Evolutionary conservation across 2,888 invertebrate species (phyloP).

Genomic region (Argyra leucocephala): DNA sequence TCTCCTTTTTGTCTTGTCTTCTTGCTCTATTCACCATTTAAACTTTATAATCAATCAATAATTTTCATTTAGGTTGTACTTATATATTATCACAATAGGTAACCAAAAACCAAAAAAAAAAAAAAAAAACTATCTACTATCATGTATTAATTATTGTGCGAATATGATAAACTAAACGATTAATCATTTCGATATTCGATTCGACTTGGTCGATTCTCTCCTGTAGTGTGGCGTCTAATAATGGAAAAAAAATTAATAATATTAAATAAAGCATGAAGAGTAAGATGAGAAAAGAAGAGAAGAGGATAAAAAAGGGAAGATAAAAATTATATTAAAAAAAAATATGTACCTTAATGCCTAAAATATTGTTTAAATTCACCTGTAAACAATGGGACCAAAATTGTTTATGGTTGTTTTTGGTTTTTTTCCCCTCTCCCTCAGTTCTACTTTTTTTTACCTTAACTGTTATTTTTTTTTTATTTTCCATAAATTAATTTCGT

Average conservation of each 20-base stretch:
- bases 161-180: conserved; percentile 3
- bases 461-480: background rate
- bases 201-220: too few species aligned
- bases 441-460: background rate
- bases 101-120: background rate
- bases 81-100: too few species aligned
- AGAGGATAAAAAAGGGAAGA: background rate
- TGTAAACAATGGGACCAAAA: background rate
- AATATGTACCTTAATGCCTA: too few species aligned
- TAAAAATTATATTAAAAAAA: too few species aligned
- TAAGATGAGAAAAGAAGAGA: too few species aligned
- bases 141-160: background rate
- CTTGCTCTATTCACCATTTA: background rate
- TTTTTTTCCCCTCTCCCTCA: background rate
- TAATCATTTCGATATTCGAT: conserved; percentile 3
- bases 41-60: background rate
- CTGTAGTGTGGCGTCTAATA: too few species aligned
- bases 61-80: background rate
- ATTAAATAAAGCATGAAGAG: too few species aligned
- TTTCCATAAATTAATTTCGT: background rate
- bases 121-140: background rate
- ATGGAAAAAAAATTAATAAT: background rate
- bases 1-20: background rate
- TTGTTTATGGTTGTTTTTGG: background rate
- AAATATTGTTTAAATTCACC: background rate